These are phyloP conservation scores for Hycleus phaleratus DNA, from an alignment of 1,140 invertebrate species.

Conservation along the genomic window DNA sequence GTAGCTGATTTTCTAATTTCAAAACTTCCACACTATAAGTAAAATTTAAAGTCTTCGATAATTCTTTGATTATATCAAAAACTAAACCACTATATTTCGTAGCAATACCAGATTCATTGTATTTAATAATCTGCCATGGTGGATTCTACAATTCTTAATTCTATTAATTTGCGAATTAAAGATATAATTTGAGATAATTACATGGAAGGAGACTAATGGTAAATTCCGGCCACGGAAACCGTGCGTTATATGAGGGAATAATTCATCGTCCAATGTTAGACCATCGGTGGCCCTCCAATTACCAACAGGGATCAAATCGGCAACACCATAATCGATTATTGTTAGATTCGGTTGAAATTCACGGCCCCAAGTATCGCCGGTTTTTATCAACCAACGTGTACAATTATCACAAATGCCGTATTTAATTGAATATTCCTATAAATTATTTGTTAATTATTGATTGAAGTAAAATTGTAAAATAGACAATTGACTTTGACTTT, in stretches of 20 bases:
- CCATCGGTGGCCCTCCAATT: slow-evolving; percentile 65
- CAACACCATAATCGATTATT: slow-evolving; percentile 24
- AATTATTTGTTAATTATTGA: slow-evolving; percentile 1
- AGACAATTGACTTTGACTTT: slow-evolving; percentile 49
- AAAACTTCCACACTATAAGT: slow-evolving; percentile 47
- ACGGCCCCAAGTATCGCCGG: slow-evolving; percentile 61
- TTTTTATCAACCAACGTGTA: slow-evolving; percentile 54
- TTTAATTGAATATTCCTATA: slow-evolving; percentile 42
- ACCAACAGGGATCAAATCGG: slow-evolving; percentile 55
- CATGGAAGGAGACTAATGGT: slow-evolving; percentile 61
- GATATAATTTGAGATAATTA: slow-evolving; percentile 38
- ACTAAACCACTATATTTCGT: slow-evolving; percentile 58
- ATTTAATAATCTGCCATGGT: slow-evolving; percentile 69
- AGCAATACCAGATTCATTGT: slow-evolving; percentile 48
- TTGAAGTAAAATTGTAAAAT: background rate
- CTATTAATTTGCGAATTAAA: background rate
- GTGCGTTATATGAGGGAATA: slow-evolving; percentile 72
- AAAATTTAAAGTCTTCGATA: slow-evolving; percentile 76
- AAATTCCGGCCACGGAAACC: slow-evolving; percentile 68
- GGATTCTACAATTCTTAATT: slow-evolving; percentile 55
- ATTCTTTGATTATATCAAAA: slow-evolving; percentile 71
- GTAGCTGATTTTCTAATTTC: background rate
- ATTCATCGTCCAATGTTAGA: slow-evolving; percentile 53
- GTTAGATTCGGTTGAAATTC: slow-evolving; percentile 28
- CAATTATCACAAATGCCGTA: slow-evolving; percentile 56